A percentile compares a stretch with the other conserved stretches of the same genome.
phyloP scores from a whole-genome alignment of 2,797 vertebrate species.

The Enteromius trimaculatus region DNA sequence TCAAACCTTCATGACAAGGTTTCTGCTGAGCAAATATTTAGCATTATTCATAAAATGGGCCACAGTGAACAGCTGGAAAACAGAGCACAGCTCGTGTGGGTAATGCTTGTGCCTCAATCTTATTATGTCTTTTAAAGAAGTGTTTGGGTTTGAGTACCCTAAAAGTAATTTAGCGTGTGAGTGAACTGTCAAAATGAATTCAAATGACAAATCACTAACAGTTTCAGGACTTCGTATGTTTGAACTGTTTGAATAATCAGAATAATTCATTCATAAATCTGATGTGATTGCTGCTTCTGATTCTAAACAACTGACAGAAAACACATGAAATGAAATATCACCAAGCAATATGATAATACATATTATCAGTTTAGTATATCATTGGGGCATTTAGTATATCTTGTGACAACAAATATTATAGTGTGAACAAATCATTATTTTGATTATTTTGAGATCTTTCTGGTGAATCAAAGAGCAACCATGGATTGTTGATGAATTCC shows the following conservation, averaged over 20 bases:
- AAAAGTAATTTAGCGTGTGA: not conserved
- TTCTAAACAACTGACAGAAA: not conserved
- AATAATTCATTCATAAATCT: not conserved
- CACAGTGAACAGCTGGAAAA: not conserved
- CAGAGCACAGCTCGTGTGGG: constrained; percentile 9
- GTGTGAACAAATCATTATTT: not conserved
- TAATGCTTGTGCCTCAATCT: constrained; percentile 2
- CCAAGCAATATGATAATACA: not conserved
- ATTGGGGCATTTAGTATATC: not conserved
- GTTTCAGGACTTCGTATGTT: not conserved
- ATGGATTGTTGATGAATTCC: not conserved
- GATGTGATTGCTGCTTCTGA: not conserved
- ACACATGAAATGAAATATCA: not conserved
- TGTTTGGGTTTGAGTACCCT: not conserved
- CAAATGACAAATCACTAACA: not conserved
- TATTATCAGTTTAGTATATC: not conserved
- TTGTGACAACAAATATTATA: not conserved
- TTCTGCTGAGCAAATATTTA: not conserved
- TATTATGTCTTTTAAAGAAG: not conserved
- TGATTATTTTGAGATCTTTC: not conserved
- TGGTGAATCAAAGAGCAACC: not conserved
- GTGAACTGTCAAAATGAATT: not conserved
- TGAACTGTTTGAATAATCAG: not conserved
- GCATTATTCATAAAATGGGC: not conserved
- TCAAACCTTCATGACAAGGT: not conserved